phyloP scores from a whole-genome alignment of 2,113 vertebrate species.

The Amblyornis subalaris region DNA sequence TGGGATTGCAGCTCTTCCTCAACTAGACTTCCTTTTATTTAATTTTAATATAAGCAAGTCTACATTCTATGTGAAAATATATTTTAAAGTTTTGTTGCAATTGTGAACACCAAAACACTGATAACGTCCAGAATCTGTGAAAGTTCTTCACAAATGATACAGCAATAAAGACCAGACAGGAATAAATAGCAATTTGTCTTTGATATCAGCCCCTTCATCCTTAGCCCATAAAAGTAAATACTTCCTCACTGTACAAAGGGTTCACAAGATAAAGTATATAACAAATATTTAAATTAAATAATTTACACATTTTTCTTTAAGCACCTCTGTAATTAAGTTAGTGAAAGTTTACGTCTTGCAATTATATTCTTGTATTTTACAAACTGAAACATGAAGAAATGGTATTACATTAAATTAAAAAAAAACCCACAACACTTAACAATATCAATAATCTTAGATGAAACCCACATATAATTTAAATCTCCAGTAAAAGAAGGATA shows the following conservation, averaged over 20 bases:
- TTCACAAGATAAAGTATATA: conserved; percentile 13
- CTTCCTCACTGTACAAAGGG: conserved; percentile 10
- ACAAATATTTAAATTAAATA: conserved; percentile 61
- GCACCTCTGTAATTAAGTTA: conserved; percentile 43
- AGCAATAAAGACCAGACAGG: neutral
- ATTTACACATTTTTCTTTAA: conserved; percentile 47
- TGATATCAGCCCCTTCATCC: neutral
- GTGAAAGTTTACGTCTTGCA: conserved; percentile 10
- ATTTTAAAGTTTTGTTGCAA: neutral
- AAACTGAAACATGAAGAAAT: conserved; percentile 19
- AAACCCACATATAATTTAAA: conserved; percentile 19
- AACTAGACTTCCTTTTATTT: neutral
- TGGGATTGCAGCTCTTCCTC: neutral
- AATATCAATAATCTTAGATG: neutral
- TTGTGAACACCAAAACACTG: neutral
- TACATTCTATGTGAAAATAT: neutral
- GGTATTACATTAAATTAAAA: conserved; percentile 4
- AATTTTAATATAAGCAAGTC: conserved; percentile 3
- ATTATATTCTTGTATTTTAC: conserved; percentile 29
- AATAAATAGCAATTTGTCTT: conserved; percentile 35
- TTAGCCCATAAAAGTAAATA: neutral
- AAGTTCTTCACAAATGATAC: neutral
- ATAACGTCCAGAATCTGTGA: neutral
- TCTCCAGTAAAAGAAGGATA: neutral
- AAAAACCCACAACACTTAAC: neutral